Base-by-base conservation (phyloP, 2,797 vertebrate species). In the Micrastur ruficollis region DNA sequence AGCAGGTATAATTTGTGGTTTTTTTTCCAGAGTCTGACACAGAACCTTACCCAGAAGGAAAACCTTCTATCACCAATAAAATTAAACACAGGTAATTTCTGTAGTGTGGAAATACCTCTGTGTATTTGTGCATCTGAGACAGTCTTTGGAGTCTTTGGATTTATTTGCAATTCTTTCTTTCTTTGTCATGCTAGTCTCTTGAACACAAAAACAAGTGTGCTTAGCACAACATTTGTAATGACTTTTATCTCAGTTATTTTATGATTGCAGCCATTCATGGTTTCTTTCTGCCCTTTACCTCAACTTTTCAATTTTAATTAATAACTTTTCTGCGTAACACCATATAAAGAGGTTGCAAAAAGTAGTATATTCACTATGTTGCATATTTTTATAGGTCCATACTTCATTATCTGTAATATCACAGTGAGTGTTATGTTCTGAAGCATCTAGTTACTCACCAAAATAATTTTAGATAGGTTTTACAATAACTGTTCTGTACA, bases 1-100 rank as follows among this genome's bases (percentile, higher is more conserved):
- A n/a, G 1, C 3, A 56, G 25, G 25, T 70, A 27, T 38, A 6
- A 46, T 87, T 50, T 8, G 2, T n/a, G 3, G 6, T 0, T 0
- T 34, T 70, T 65, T 66, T 68, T 11, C 32, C 32, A 46, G 14
- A 40, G 34, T 27, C n/a, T 91, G 50, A 32, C 29, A 61, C 5
- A 65, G 36, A 65, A 53, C 22, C 8, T 65, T 58, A 85, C 32
- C 38, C 50, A 68, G 55, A 85, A 19, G 32, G 26, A 68, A 89
- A 61, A 38, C 2, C 25, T 83, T 78, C 40, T 75, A 14, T 53
- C 46, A 65, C 12, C 26, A 68, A 38, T 82, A 80, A 74, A 85
- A 62, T 12, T 40, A 68, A 82, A 32, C 46, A 59, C 4, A 38
- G 16, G 5, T 53, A 23, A 80, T 68, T 80, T 80, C 27, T 89